Evolutionary conservation across 2,113 vertebrate genomes (phyloP).

Genomic region (Mungos mungo): DNA sequence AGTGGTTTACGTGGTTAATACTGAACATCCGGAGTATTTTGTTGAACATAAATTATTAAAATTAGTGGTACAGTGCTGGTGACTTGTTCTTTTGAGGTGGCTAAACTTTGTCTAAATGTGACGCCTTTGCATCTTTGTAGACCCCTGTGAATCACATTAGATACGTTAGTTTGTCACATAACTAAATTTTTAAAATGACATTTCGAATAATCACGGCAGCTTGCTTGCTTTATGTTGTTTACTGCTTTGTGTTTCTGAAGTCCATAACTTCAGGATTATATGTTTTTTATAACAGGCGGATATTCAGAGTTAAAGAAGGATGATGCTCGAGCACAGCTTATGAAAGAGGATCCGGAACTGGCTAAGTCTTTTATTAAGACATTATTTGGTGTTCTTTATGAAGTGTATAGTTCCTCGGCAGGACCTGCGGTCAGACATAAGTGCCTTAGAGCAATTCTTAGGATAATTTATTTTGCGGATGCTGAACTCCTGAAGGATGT

Average conservation of each 20-base stretch:
- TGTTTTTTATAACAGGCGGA: slow-evolving; percentile 85
- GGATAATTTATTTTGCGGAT: slow-evolving; percentile 99
- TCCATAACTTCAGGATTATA: neutral
- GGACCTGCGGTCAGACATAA: slow-evolving; percentile 99
- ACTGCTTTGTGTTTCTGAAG: neutral
- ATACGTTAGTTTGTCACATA: neutral
- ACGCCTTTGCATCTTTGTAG: neutral
- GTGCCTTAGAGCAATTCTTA: slow-evolving; percentile 99
- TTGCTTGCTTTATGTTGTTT: neutral
- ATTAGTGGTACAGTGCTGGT: neutral
- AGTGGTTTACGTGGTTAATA: neutral
- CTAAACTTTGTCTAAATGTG: neutral
- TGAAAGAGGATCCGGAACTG: slow-evolving; percentile 98
- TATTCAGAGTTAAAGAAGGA: slow-evolving; percentile 96
- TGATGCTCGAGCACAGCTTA: slow-evolving; percentile 97
- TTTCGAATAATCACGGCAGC: neutral
- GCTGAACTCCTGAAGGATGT: slow-evolving; percentile 99
- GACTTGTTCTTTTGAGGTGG: neutral
- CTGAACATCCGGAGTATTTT: neutral
- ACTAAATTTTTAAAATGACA: neutral
- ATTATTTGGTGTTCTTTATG: slow-evolving; percentile 98
- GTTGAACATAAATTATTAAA: neutral
- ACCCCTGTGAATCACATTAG: neutral
- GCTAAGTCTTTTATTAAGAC: slow-evolving; percentile 99
- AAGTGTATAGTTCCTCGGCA: slow-evolving; percentile 99